These are phyloP conservation scores for Syritta pipiens DNA, from an alignment of 2,888 invertebrate species.

Conservation along the genomic window DNA sequence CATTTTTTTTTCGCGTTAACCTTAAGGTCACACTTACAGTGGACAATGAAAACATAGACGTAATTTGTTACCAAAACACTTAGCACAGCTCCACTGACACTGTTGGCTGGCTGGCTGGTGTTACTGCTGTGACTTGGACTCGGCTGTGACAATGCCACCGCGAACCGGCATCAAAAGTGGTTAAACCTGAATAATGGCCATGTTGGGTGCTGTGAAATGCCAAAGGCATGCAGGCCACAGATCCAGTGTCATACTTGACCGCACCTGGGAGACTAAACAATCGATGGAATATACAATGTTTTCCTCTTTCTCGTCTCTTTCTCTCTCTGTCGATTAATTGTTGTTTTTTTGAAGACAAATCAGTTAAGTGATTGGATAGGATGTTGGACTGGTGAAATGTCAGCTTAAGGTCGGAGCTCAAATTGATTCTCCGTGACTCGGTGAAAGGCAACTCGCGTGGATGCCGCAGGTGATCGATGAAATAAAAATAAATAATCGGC, in stretches of 20 bases:
- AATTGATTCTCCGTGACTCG: conserved; percentile 3
- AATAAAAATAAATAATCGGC: conserved; percentile 16
- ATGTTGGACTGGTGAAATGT: not conserved
- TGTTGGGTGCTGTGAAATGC: conserved; percentile 41
- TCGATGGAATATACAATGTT: too few species aligned
- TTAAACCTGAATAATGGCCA: conserved; percentile 54
- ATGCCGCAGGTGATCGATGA: conserved; percentile 38
- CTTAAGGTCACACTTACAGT: conserved; percentile 36
- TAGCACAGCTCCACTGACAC: conserved; percentile 2
- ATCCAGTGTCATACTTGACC: conserved; percentile 31
- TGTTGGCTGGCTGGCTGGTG: not conserved
- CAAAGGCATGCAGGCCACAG: conserved; percentile 35
- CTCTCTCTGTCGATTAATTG: not conserved
- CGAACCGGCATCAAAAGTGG: conserved; percentile 32
- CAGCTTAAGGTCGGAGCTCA: conserved; percentile 27
- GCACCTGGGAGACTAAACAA: conserved; percentile 53
- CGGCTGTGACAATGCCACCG: conserved; percentile 18
- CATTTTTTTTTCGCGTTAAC: conserved; percentile 26
- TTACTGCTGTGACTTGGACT: too few species aligned
- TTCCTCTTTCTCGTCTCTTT: not conserved
- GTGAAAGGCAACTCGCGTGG: not conserved
- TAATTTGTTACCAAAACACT: conserved; percentile 53
- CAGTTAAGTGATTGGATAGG: conserved; percentile 17
- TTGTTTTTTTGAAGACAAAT: conserved; percentile 36
- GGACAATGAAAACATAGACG: conserved; percentile 30